Percentiles rank a stretch among this genome's conserved stretches.
Evolutionary conservation across 1,140 invertebrate genomes (phyloP).

Genomic region (Hestina assimilis): DNA sequence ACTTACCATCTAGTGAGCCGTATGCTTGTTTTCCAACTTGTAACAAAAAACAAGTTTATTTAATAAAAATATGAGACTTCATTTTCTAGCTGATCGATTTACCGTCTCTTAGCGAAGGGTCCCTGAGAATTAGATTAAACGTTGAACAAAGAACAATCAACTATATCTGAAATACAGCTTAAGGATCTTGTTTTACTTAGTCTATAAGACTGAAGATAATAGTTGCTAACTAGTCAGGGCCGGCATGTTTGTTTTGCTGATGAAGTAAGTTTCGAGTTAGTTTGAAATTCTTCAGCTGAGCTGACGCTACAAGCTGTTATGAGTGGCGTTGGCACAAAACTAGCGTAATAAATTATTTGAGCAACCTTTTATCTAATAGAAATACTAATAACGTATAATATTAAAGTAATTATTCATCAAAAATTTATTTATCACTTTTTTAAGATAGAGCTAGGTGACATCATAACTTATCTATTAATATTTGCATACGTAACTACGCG

Average conservation of each 20-base stretch:
- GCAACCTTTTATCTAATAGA: no score
- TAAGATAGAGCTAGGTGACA: no score
- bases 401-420: no score
- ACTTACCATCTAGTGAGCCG: no score
- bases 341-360: constrained; percentile 10
- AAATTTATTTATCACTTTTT: no score
- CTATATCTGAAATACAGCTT: constrained; percentile 1
- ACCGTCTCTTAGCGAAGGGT: constrained; percentile 15
- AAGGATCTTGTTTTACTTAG: constrained; percentile 14
- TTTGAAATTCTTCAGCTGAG: constrained; percentile 49
- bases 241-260: constrained; percentile 58
- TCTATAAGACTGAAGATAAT: constrained; percentile 58
- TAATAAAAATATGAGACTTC: not conserved
- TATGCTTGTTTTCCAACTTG: no score
- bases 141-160: constrained; percentile 6
- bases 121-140: constrained; percentile 13
- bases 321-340: constrained; percentile 25
- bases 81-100: constrained; percentile 6
- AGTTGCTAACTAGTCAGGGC: constrained; percentile 55
- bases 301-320: constrained; percentile 36
- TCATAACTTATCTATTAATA: no score
- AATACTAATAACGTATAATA: no score
- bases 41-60: not conserved
- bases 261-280: constrained; percentile 51
- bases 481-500: no score